Base-by-base conservation (phyloP, 92 coral and sea anemone species). In the Porites divaricata region DNA sequence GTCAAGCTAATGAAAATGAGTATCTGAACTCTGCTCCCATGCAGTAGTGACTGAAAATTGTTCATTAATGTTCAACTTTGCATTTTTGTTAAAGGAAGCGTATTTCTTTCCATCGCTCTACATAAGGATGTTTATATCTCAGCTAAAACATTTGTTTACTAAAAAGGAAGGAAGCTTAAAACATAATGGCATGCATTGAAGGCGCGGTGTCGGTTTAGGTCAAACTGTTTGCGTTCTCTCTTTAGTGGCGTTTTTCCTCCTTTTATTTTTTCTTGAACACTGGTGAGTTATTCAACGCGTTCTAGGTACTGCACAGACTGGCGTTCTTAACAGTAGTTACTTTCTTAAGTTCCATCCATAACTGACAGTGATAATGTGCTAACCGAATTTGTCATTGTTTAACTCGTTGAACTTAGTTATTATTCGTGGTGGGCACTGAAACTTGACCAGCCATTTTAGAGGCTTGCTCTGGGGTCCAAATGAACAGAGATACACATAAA, bases 121-220 rank as follows among this genome's bases (percentile, higher is more conserved):
- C n/a, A 25, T 57, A 15, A 17, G 50, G 51, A 51, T 6, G 70
- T 72, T 28, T 57, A 52, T 69, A 53, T 25, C 71, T 45, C 57
- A 20, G 10, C 52, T 62, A 5, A 35, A 62, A 25, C 13, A 56
- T 21, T 35, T 70, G 64, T 70, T 81, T 22, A 57, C 53, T 24
- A 52, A 76, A 70, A 67, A 70, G 67, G 57, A 70, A 57, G 58
- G 76, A 69, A 80, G 63, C 28, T 13, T 45, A 57, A 56, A 28
- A 19, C 22, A 23, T 54, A 2, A 28, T 65, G 4, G 16, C 59
- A 11, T 25, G 48, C 20, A 67, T 69, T 79, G 19, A 15, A 67
- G 84, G 85, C 23, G 85, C 13, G 74, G 72, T 22, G 9, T 50
- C 45, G 45, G 45, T 69, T 28, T 41, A 10, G 16, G 23, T 11